Evolutionary conservation across 64 coral and sea anemone species (phyloP).

Genomic region (Trachythela sp.): DNA sequence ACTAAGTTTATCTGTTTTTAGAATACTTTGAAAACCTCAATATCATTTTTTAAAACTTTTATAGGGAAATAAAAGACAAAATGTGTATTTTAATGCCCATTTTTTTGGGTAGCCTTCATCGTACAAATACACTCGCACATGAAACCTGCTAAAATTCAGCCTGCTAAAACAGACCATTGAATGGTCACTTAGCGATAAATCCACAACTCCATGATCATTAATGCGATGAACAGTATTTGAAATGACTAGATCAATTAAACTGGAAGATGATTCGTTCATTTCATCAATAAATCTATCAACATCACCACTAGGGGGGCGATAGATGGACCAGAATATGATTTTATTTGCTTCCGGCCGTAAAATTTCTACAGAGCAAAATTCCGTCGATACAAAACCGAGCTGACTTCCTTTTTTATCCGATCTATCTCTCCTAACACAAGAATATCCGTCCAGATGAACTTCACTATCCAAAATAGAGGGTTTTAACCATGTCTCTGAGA

Average conservation of each 20-base stretch:
- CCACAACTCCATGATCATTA: too few species aligned
- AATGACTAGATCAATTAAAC: constrained; percentile 13
- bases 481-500: too few species aligned
- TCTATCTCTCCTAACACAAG: background rate
- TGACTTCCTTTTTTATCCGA: background rate
- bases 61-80: too few species aligned
- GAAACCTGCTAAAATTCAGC: too few species aligned
- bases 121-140: too few species aligned
- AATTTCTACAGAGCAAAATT: constrained; percentile 7
- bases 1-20: too few species aligned
- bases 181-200: constrained; percentile 2
- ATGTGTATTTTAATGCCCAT: too few species aligned
- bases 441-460: background rate
- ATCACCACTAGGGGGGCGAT: background rate
- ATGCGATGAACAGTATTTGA: constrained; percentile 11
- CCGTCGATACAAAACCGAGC: background rate
- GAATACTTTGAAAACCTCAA: too few species aligned
- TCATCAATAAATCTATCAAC: background rate
- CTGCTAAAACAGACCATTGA: background rate
- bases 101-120: too few species aligned
- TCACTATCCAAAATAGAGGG: too few species aligned
- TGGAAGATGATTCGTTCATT: constrained; percentile 8
- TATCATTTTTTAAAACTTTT: too few species aligned
- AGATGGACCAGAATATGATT: constrained; percentile 12
- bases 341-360: background rate